Conservation (phyloP, 2,113 vertebrate genomes). For the Chloroceryle aenea region DNA sequence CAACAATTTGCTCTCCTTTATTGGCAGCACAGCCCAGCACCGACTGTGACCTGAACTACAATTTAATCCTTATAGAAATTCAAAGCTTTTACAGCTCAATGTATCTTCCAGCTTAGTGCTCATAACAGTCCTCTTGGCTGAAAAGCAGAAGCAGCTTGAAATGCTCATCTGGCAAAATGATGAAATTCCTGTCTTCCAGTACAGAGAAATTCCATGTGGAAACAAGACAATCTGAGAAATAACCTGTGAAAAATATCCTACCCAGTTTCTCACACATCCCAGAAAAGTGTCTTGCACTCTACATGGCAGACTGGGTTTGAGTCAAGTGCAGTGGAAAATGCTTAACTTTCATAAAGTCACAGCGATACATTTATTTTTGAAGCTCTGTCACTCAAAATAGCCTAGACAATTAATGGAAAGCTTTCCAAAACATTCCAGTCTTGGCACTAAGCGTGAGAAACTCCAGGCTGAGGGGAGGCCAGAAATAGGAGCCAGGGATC, state of each 20-base stretch:
- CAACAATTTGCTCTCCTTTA: conserved; percentile 9
- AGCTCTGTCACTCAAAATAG: conserved; percentile 29
- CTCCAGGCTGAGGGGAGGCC: neutral
- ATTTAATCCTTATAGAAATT: conserved; percentile 35
- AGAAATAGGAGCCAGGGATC: neutral
- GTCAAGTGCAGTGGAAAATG: neutral
- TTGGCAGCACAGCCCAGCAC: neutral
- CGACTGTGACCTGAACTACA: conserved; percentile 10
- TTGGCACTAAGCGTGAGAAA: conserved; percentile 50
- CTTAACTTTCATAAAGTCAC: neutral
- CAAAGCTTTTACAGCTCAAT: conserved; percentile 2
- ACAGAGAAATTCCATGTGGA: neutral
- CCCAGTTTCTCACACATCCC: neutral
- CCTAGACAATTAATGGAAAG: neutral
- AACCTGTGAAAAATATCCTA: conserved; percentile 9
- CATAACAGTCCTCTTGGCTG: neutral
- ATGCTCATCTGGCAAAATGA: neutral
- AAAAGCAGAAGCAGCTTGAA: conserved; percentile 19
- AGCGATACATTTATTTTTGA: conserved; percentile 13
- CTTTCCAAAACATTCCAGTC: conserved; percentile 42
- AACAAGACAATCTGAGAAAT: conserved; percentile 9
- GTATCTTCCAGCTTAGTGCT: neutral
- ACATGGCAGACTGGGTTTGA: neutral
- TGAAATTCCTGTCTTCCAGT: neutral
- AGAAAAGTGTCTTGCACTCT: neutral